Base-by-base conservation (phyloP, 2,113 vertebrate species). In the Oophaga pumilio region DNA sequence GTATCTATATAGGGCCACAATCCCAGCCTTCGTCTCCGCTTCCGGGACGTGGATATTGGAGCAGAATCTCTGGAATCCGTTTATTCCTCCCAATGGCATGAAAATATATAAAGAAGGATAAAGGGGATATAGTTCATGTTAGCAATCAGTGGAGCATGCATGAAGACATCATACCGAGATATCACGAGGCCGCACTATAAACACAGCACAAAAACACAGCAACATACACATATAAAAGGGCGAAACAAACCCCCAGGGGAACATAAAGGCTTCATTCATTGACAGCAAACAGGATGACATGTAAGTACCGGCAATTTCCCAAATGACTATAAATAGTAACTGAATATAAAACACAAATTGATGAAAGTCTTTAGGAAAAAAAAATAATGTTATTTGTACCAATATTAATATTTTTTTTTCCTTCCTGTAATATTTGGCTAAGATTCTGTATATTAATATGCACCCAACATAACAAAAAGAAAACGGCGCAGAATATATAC, bases 361-460 rank as follows among this genome's bases (percentile, higher is more conserved):
- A 66, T 92, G 94, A 94, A 94, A 93, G 89, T 92, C 91, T 94
- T 95, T 94, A 92, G 91, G 86, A 93, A 93, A 43, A 66, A 81
- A 82, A 82, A 68, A 64, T 68, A 94, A 93, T 94, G 94, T 94
- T 93, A 95, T 93, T 92, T 92, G 93, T 90, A 91, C 93, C 89
- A 90, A 94, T 94, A 95, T 94, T 95, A 93, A 92, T 93, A 93
- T 93, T 95, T 93, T 94, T 94, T 94, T 87, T 74, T 28, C 43
- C 57, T 26, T 88, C 76, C 91, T 91, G 73, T 89, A 91, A 91
- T 92, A 93, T 94, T 94, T 96, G 96, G 96, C 91, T 94, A 94
- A 95, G 96, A 96, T 91, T 95, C 92, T 92, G 93, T 93, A 94
- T 96, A 97, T 97, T 97, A 97, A 96, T 96, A 97, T 96, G 96